Percentiles rank a stretch among this genome's conserved stretches.
Conservation (phyloP, 2,888 invertebrate species). For the Dastarcus helophoroides region DNA sequence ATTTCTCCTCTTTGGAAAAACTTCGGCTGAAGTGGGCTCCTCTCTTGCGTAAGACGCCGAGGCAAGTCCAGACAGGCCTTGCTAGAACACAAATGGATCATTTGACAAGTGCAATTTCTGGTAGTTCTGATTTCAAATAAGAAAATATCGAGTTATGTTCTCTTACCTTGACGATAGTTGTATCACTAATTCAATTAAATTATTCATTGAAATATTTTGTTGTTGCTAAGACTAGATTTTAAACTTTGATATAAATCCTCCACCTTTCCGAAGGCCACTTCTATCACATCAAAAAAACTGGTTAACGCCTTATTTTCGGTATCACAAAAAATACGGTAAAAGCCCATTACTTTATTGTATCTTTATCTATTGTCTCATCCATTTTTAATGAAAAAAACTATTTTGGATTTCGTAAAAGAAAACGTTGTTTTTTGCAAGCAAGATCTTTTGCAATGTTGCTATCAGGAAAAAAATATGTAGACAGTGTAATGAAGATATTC, state of each 20-base stretch:
- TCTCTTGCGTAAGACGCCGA: constrained; percentile 18
- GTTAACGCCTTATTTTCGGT: constrained; percentile 2
- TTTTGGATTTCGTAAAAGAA: too few relatives aligned
- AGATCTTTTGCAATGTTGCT: constrained; percentile 14
- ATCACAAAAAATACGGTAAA: constrained; percentile 7
- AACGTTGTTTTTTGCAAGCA: constrained; percentile 5
- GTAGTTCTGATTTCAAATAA: constrained; percentile 12
- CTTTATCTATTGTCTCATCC: constrained; percentile 8
- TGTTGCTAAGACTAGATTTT: constrained; percentile 16
- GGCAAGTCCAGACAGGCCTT: constrained; percentile 26
- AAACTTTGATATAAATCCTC: constrained; percentile 5
- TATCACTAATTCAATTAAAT: constrained; percentile 27
- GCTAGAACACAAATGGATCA: constrained; percentile 22
- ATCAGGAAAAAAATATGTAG: constrained; percentile 12
- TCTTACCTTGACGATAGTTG: constrained; percentile 23
- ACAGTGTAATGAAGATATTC: constrained; percentile 13
- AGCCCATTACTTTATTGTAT: constrained; percentile 3
- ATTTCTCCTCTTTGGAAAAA: constrained; percentile 14
- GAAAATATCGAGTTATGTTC: constrained; percentile 13
- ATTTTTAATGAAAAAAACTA: too few relatives aligned
- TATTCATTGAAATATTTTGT: constrained; percentile 20
- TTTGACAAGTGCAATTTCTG: constrained; percentile 21
- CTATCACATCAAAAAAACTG: constrained; percentile 5
- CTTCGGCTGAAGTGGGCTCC: constrained; percentile 21
- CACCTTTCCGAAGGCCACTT: constrained; percentile 4